These are phyloP conservation scores for Trichogramma evanescens DNA, from an alignment of 2,888 invertebrate genomes.

Conservation along the genomic window DNA sequence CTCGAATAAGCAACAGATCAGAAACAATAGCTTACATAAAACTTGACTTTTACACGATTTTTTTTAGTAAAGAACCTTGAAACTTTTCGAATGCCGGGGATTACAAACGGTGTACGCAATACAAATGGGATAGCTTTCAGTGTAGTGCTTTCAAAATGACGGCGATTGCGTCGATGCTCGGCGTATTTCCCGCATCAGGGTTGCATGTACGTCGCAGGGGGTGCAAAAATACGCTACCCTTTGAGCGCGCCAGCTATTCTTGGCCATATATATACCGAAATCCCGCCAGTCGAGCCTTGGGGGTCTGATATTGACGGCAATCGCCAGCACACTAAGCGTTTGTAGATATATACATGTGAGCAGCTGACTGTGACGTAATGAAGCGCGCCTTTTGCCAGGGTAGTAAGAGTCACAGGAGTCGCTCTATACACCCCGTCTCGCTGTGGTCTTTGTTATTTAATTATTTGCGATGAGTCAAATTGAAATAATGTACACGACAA, in stretches of 20 bases:
- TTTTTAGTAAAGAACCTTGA: too few species aligned
- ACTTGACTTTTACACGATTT: too few species aligned
- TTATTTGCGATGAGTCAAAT: background rate
- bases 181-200: constrained; percentile 43
- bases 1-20: too few species aligned
- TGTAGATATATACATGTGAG: constrained; percentile 24
- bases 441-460: background rate
- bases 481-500: too few species aligned
- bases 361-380: constrained; percentile 42
- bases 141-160: background rate
- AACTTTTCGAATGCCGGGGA: too few species aligned
- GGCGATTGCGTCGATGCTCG: constrained; percentile 42
- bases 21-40: too few species aligned
- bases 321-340: constrained; percentile 20
- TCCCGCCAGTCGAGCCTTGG: constrained; percentile 8
- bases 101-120: too few species aligned
- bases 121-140: background rate
- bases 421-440: background rate
- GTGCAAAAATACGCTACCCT: constrained; percentile 11
- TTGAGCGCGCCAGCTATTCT: background rate
- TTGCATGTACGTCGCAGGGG: constrained; percentile 32
- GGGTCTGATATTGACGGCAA: constrained; percentile 15
- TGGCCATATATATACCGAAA: background rate
- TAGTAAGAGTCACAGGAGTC: constrained; percentile 30
- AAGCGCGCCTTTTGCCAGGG: constrained; percentile 46